These are phyloP conservation scores for Albula goreensis DNA, from an alignment of 2,113 vertebrate species.

Conservation along the genomic window DNA sequence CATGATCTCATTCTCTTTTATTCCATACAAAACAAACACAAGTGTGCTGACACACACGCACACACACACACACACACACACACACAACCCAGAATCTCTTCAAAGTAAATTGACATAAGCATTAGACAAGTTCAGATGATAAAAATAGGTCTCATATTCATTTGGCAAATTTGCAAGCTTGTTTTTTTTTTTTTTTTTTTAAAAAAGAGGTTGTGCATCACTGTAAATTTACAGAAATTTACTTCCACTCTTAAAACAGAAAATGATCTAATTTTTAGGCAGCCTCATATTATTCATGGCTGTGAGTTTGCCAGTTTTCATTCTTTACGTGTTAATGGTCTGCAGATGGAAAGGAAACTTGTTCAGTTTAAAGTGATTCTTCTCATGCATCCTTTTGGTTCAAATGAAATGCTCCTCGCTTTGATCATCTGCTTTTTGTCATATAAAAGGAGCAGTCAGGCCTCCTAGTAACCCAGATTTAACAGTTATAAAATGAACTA, in stretches of 20 bases:
- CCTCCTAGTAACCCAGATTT: conserved; percentile 17
- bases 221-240: conserved; percentile 5
- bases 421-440: conserved; percentile 24
- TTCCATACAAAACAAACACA: conserved; percentile 10
- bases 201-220: not conserved
- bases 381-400: conserved; percentile 31
- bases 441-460: conserved; percentile 27
- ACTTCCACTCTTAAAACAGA: conserved; percentile 10
- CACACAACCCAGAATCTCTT: not conserved
- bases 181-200: not conserved
- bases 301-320: conserved; percentile 22
- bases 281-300: conserved; percentile 12
- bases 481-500: conserved; percentile 26
- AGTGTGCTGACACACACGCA: conserved; percentile 26
- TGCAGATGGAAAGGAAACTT: conserved; percentile 24
- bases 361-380: conserved; percentile 14
- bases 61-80: not conserved
- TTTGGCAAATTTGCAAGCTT: not conserved
- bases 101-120: not conserved
- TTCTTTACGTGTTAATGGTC: conserved; percentile 27
- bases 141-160: conserved; percentile 34
- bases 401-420: conserved; percentile 23
- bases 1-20: conserved; percentile 32
- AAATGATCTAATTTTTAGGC: conserved; percentile 18
- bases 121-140: conserved; percentile 7